A percentile compares a stretch with the other conserved stretches of the same genome.
Conservation (phyloP, 2,113 vertebrate genomes). For the Pionites leucogaster region DNA sequence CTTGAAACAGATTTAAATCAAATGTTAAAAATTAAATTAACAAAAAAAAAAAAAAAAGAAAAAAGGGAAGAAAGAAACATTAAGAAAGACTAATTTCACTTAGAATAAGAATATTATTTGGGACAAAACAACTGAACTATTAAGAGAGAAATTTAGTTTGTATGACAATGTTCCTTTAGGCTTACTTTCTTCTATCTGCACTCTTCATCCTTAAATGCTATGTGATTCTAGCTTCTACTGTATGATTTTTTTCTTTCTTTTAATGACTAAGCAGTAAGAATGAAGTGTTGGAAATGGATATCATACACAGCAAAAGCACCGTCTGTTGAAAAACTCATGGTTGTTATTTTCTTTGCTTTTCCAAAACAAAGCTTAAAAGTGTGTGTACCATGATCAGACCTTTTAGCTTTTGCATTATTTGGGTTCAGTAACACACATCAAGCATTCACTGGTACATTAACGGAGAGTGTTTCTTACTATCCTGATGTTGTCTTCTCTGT, state of each 20-base stretch:
- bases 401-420: background rate
- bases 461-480: background rate
- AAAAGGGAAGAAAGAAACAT: background rate
- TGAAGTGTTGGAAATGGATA: background rate
- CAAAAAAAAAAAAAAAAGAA: background rate
- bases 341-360: background rate
- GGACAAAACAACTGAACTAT: constrained; percentile 37
- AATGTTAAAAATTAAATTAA: background rate
- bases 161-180: constrained; percentile 36
- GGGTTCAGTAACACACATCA: background rate
- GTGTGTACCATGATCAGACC: background rate
- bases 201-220: constrained; percentile 10
- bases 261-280: background rate
- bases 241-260: background rate
- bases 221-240: background rate
- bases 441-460: background rate
- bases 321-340: background rate
- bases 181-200: background rate
- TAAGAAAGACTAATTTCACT: too few species aligned
- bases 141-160: constrained; percentile 35
- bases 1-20: background rate
- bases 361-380: background rate
- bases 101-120: too few species aligned
- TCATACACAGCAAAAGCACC: background rate
- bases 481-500: background rate